Conservation (phyloP, 1,140 invertebrate genomes). For the Copidosoma floridanum region DNA sequence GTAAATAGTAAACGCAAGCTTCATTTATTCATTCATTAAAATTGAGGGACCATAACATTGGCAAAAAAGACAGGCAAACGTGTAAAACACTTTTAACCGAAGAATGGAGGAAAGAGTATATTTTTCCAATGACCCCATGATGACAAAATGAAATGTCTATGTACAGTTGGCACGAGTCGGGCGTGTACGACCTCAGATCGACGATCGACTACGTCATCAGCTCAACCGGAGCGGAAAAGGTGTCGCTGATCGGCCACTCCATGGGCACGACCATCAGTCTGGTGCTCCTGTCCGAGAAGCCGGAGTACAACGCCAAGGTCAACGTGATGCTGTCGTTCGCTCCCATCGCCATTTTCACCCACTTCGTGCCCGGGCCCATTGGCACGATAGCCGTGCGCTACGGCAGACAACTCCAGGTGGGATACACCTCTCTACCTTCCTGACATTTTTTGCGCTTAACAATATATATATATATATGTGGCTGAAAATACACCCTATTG, state of each 20-base stretch:
- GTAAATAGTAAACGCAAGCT: too few relatives aligned
- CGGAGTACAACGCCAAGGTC: conserved; percentile 56
- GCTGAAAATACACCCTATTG: too few relatives aligned
- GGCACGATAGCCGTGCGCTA: conserved; percentile 37
- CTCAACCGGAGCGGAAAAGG: conserved; percentile 50
- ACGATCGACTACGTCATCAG: conserved; percentile 61
- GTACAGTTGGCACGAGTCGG: conserved; percentile 63
- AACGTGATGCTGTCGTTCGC: conserved; percentile 55
- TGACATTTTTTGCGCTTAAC: not conserved
- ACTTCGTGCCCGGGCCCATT: conserved; percentile 38
- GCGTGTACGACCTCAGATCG: conserved; percentile 60
- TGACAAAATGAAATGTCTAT: too few relatives aligned
- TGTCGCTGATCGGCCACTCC: conserved; percentile 55
- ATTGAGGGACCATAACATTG: too few relatives aligned
- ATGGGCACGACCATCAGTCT: conserved; percentile 49
- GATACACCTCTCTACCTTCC: not conserved
- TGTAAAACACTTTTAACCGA: too few relatives aligned
- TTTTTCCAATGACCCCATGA: too few relatives aligned
- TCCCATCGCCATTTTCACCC: conserved; percentile 53
- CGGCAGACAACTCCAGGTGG: conserved; percentile 45
- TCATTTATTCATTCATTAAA: too few relatives aligned
- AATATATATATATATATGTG: too few relatives aligned
- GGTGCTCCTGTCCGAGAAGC: conserved; percentile 51
- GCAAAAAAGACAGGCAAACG: too few relatives aligned
- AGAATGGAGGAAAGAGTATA: too few relatives aligned